Conservation (phyloP, 2,888 invertebrate species). For the Criorhina ranunculi region DNA sequence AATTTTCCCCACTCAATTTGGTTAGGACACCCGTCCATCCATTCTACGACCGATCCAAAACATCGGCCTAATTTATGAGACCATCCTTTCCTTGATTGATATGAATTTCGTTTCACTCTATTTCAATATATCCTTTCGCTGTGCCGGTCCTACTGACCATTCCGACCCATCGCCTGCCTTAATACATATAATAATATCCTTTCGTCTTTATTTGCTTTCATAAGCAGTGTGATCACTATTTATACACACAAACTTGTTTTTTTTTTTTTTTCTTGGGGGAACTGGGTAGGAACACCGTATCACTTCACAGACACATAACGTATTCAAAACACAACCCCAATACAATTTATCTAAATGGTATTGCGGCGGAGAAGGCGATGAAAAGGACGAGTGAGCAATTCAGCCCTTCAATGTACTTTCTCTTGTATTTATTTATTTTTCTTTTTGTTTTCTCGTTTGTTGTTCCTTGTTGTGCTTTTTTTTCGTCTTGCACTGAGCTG, state of each 20-base stretch:
- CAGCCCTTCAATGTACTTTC: constrained; percentile 67
- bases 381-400: constrained; percentile 71
- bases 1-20: constrained; percentile 63
- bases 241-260: constrained; percentile 57
- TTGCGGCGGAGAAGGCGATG: constrained; percentile 74
- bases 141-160: not conserved
- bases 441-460: constrained; percentile 17
- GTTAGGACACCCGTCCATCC: constrained; percentile 10
- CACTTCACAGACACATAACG: constrained; percentile 66
- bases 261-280: constrained; percentile 11
- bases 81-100: constrained; percentile 70
- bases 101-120: constrained; percentile 72
- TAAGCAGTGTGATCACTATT: constrained; percentile 74
- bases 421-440: constrained; percentile 30
- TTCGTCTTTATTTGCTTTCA: constrained; percentile 75
- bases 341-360: constrained; percentile 76
- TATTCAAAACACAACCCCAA: constrained; percentile 76
- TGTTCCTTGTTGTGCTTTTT: constrained; percentile 21
- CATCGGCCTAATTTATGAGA: constrained; percentile 67
- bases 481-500: not conserved
- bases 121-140: constrained; percentile 46
- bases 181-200: constrained; percentile 64
- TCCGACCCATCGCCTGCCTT: not conserved
- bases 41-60: constrained; percentile 21
- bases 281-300: constrained; percentile 22